Percentiles rank a stretch among this genome's conserved stretches.
These are phyloP conservation scores for Macropis europaea DNA, from an alignment of 2,888 invertebrate genomes.

Conservation along the genomic window DNA sequence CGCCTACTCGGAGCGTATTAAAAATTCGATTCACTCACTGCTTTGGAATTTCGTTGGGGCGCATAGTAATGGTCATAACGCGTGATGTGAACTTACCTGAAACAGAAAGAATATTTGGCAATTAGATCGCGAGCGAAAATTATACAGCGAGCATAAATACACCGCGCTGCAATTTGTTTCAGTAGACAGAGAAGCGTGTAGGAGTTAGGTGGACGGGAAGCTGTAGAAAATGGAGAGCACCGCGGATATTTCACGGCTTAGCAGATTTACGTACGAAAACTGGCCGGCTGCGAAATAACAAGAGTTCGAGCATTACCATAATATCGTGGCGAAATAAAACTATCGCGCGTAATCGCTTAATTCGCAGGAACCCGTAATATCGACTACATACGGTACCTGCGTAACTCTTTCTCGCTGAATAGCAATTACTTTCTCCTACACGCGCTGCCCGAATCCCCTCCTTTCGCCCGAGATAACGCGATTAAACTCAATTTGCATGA, in stretches of 20 bases:
- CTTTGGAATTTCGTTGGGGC: no score
- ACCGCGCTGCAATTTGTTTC: no score
- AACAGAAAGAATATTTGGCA: slow-evolving; percentile 53
- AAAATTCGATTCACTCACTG: no score
- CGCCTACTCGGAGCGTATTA: no score
- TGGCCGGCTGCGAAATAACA: slow-evolving; percentile 11
- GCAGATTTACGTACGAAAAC: slow-evolving; percentile 2
- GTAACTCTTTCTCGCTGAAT: slow-evolving; percentile 22
- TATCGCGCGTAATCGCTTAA: slow-evolving; percentile 28
- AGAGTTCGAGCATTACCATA: slow-evolving; percentile 20
- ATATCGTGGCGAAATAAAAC: slow-evolving; percentile 21
- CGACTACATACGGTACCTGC: neutral
- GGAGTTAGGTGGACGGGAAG: neutral
- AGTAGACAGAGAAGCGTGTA: neutral
- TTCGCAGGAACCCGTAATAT: slow-evolving; percentile 22
- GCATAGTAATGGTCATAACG: no score
- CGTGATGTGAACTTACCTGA: slow-evolving; percentile 55
- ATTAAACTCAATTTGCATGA: slow-evolving; percentile 52
- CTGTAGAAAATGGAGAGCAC: slow-evolving; percentile 5
- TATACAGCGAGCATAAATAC: no score
- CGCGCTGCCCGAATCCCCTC: slow-evolving; percentile 14
- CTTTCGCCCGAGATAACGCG: slow-evolving; percentile 32
- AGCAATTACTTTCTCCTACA: slow-evolving; percentile 14
- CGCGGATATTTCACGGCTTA: slow-evolving; percentile 5
- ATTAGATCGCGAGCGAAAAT: slow-evolving; percentile 44